phyloP scores from a whole-genome alignment of 2,797 vertebrate genomes.

The Macropus fuliginosus region DNA sequence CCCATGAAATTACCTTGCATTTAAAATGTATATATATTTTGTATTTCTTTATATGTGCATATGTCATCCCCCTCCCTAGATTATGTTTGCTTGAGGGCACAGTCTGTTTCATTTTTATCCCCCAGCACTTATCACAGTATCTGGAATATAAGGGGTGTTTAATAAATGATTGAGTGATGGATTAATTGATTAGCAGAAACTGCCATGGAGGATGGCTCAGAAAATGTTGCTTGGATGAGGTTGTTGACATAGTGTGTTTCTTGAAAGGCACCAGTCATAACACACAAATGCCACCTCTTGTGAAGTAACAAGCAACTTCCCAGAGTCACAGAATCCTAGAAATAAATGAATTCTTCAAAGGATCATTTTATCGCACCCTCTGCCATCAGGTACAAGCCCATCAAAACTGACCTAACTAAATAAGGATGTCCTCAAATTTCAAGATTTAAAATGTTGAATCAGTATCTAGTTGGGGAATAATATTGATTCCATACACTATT shows the following conservation, averaged over 20 bases:
- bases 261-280: not conserved
- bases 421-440: not conserved
- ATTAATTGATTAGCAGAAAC: not conserved
- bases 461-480: not conserved
- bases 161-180: not conserved
- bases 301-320: not conserved
- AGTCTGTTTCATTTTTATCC: not conserved
- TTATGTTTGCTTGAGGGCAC: not conserved
- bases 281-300: not conserved
- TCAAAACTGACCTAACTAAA: not conserved
- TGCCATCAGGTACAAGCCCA: not conserved
- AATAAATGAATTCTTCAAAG: slow-evolving; percentile 3
- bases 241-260: not conserved
- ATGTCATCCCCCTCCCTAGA: not conserved
- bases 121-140: not conserved
- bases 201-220: not conserved
- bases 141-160: not conserved
- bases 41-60: not conserved
- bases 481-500: not conserved
- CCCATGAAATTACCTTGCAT: not conserved
- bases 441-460: slow-evolving; percentile 18
- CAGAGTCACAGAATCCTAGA: not conserved
- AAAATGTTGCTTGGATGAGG: not conserved
- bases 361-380: not conserved
- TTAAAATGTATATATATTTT: not conserved